Evolutionary conservation across 2,888 invertebrate genomes (phyloP).

Genomic region (Neoscelio sp.): DNA sequence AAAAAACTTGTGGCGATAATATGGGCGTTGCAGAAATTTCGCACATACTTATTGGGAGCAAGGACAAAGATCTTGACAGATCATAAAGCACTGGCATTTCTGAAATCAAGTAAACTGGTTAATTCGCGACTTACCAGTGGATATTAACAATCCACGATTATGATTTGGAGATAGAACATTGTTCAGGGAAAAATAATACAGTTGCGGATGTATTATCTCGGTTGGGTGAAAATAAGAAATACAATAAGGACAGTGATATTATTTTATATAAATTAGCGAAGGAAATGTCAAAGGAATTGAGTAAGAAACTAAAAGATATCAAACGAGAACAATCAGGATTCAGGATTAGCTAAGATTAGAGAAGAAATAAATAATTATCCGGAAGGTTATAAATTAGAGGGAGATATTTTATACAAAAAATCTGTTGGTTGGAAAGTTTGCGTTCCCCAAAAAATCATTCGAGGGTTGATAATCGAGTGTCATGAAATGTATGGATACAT

Average conservation of each 20-base stretch:
- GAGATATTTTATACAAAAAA: background rate
- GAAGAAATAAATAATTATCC: too few species aligned
- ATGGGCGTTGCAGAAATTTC: background rate
- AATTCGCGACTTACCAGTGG: background rate
- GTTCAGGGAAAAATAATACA: background rate
- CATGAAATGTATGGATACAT: conserved; percentile 29
- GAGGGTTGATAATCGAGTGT: background rate
- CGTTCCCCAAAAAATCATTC: background rate
- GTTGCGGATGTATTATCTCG: background rate
- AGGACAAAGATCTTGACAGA: background rate
- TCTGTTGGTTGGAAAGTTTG: background rate
- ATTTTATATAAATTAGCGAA: background rate
- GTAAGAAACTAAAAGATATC: background rate
- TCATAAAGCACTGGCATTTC: too few species aligned
- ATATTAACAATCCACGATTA: background rate
- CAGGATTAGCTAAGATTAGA: too few species aligned
- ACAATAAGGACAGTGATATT: background rate
- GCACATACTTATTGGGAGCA: background rate
- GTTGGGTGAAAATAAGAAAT: background rate
- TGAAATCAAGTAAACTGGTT: background rate
- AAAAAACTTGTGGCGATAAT: background rate
- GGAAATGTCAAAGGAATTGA: background rate
- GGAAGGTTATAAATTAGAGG: background rate
- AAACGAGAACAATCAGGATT: background rate
- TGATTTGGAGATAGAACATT: background rate